A percentile compares a stretch with the other conserved stretches of the same genome.
These are phyloP conservation scores for Syrphus vitripennis DNA, from an alignment of 2,888 invertebrate genomes.

Conservation along the genomic window DNA sequence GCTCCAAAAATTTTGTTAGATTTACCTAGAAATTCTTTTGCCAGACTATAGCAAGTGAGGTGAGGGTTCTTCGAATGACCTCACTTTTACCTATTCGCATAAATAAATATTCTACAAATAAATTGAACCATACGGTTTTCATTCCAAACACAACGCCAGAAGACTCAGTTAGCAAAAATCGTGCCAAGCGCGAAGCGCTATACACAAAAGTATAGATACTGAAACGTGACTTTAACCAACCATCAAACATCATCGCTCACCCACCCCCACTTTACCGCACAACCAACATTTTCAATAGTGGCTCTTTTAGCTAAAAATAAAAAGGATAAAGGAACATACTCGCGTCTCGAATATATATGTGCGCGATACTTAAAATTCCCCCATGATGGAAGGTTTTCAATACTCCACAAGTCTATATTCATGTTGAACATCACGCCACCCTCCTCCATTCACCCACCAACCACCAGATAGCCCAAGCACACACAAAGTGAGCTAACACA, in stretches of 20 bases:
- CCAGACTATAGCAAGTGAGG: neutral
- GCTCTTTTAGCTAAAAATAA: neutral
- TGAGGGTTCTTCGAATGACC: neutral
- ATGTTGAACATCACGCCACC: neutral
- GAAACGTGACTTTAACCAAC: constrained; percentile 56
- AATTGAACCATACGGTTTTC: constrained; percentile 13
- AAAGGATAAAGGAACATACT: neutral
- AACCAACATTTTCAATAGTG: constrained; percentile 36
- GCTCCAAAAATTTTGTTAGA: neutral
- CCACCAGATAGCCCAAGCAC: neutral
- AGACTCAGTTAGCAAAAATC: constrained; percentile 29
- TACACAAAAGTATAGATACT: constrained; percentile 12
- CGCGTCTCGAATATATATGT: neutral
- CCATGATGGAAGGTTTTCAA: neutral
- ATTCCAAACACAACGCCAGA: neutral
- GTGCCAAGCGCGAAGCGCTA: neutral
- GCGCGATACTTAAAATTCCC: constrained; percentile 5
- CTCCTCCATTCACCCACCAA: neutral
- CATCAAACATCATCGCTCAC: constrained; percentile 22
- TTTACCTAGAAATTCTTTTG: neutral
- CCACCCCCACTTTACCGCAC: neutral
- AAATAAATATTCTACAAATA: constrained; percentile 24
- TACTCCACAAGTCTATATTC: neutral
- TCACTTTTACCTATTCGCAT: neutral
- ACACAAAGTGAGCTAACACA: neutral